phyloP scores from a whole-genome alignment of 2,797 vertebrate genomes.

The Salarias fasciatus region DNA sequence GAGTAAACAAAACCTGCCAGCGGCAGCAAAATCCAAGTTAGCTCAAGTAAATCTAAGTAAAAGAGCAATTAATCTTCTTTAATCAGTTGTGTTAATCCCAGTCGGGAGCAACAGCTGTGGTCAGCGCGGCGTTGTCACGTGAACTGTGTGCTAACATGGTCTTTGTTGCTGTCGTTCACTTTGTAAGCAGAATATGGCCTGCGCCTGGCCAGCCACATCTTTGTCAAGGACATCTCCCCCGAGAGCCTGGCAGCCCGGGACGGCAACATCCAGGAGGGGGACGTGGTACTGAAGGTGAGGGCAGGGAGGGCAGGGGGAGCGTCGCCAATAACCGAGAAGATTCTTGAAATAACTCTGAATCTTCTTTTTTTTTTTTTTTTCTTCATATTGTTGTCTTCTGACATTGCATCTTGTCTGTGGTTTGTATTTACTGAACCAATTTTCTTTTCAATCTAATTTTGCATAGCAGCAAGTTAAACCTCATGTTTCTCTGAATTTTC shows the following conservation, averaged over 20 bases:
- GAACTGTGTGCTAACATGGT: constrained; percentile 76
- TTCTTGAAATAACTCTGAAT: neutral
- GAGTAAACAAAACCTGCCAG: constrained; percentile 64
- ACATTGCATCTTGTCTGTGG: neutral
- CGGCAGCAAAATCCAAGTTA: constrained; percentile 66
- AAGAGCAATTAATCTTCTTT: constrained; percentile 80
- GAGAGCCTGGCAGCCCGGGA: constrained; percentile 98
- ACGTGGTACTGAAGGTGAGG: constrained; percentile 97
- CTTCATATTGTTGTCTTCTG: neutral
- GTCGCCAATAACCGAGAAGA: constrained; percentile 19
- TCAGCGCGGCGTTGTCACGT: constrained; percentile 42
- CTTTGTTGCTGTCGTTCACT: constrained; percentile 83
- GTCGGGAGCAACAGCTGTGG: constrained; percentile 48
- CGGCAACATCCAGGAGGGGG: constrained; percentile 99
- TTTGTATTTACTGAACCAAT: neutral
- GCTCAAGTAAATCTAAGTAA: constrained; percentile 74
- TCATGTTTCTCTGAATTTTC: neutral
- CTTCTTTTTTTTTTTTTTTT: neutral
- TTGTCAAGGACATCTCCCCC: constrained; percentile 99
- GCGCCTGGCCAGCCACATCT: constrained; percentile 99
- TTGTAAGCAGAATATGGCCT: constrained; percentile 96
- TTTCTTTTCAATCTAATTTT: neutral
- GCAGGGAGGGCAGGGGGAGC: neutral
- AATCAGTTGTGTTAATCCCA: constrained; percentile 71
- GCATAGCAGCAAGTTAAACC: neutral